Conservation (phyloP, 2,888 invertebrate species). For the Idaea biselata region DNA sequence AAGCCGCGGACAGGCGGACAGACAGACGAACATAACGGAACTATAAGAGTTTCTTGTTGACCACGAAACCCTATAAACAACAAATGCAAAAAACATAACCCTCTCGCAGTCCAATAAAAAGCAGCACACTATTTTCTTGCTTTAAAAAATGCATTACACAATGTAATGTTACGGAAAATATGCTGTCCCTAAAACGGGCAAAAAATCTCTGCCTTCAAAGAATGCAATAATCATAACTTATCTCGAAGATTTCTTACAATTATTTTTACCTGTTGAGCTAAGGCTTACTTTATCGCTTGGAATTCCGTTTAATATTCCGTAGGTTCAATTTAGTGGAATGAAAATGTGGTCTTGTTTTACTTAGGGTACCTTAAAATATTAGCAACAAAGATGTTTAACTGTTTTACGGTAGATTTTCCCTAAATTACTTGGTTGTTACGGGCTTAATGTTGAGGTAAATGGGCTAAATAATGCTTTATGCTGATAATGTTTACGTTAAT, state of each 20-base stretch:
- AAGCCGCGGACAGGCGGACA: too few relatives aligned
- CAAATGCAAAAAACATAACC: too few relatives aligned
- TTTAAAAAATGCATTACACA: conserved; percentile 21
- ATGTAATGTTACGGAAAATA: conserved; percentile 43
- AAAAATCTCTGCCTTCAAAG: conserved; percentile 43
- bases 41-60: too few relatives aligned
- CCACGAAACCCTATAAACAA: too few relatives aligned
- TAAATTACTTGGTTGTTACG: conserved; percentile 29
- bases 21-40: too few relatives aligned
- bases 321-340: conserved; percentile 45
- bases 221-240: conserved; percentile 37
- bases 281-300: conserved; percentile 41
- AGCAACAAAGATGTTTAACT: conserved; percentile 10
- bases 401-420: conserved; percentile 24
- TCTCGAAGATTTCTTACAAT: conserved; percentile 39
- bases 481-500: conserved; percentile 22
- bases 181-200: conserved; percentile 31
- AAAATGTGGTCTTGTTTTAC: conserved; percentile 39
- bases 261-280: conserved; percentile 61
- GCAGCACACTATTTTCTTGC: background rate
- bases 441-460: conserved; percentile 29
- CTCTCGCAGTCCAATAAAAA: background rate
- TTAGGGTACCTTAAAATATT: conserved; percentile 20
- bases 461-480: conserved; percentile 26
- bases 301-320: conserved; percentile 48